Percentiles rank a stretch among this genome's conserved stretches.
Evolutionary conservation across 2,113 vertebrate genomes (phyloP).

Genomic region (Tetraodon nigroviridis): DNA sequence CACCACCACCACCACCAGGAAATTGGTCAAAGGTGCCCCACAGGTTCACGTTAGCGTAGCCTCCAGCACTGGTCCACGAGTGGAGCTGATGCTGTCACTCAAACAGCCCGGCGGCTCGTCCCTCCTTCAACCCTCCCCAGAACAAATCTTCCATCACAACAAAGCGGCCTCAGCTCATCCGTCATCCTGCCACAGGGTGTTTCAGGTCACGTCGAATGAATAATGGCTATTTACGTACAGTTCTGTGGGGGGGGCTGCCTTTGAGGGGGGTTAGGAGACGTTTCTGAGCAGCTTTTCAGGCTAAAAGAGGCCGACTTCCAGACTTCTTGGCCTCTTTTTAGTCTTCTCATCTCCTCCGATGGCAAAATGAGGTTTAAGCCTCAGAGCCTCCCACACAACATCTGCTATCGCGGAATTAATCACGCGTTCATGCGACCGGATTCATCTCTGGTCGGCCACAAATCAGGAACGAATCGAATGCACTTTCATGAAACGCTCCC

Average conservation of each 20-base stretch:
- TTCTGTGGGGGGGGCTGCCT: slow-evolving; percentile 14
- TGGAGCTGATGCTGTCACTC: too few relatives aligned
- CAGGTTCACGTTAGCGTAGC: too few relatives aligned
- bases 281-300: too few relatives aligned
- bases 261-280: slow-evolving; percentile 6
- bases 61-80: too few relatives aligned
- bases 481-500: slow-evolving; percentile 5
- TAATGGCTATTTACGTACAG: slow-evolving; percentile 46
- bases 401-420: slow-evolving; percentile 48
- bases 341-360: neutral
- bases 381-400: slow-evolving; percentile 60
- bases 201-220: slow-evolving; percentile 29
- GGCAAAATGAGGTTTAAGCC: slow-evolving; percentile 36
- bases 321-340: neutral
- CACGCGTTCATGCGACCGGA: slow-evolving; percentile 14
- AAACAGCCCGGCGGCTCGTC: too few relatives aligned
- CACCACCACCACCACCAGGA: too few relatives aligned
- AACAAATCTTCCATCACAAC: slow-evolving; percentile 33
- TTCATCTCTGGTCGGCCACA: slow-evolving; percentile 13
- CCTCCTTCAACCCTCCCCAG: neutral
- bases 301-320: too few relatives aligned
- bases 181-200: slow-evolving; percentile 40
- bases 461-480: neutral
- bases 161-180: slow-evolving; percentile 33
- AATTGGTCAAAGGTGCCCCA: too few relatives aligned